Evolutionary conservation across 2,888 invertebrate genomes (phyloP).

Genomic region (Entomobrya proxima): DNA sequence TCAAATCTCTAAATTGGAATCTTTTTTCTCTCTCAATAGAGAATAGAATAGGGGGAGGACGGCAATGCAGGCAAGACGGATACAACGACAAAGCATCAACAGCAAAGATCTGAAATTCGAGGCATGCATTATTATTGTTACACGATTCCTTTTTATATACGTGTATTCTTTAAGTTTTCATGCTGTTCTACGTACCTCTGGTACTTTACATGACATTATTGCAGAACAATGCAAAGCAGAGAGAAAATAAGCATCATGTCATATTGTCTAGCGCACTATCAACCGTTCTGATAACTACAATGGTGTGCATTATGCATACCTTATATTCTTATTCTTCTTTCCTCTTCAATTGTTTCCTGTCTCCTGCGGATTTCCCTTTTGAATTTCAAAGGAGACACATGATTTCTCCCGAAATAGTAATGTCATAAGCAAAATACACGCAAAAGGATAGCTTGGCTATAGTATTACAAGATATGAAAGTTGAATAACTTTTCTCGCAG

Average conservation of each 20-base stretch:
- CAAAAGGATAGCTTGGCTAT: not conserved
- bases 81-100: constrained; percentile 25
- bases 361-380: constrained; percentile 58
- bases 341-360: constrained; percentile 61
- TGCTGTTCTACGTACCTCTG: constrained; percentile 20
- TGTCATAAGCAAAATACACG: constrained; percentile 27
- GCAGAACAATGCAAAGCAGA: constrained; percentile 42
- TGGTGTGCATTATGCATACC: not conserved
- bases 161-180: constrained; percentile 20
- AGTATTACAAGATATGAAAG: constrained; percentile 39
- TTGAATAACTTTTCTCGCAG: constrained; percentile 42
- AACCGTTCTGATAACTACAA: not conserved
- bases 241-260: constrained; percentile 8
- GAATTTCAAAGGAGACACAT: constrained; percentile 46
- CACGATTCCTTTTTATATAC: constrained; percentile 28
- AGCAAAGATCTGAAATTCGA: constrained; percentile 58
- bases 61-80: not conserved
- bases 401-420: constrained; percentile 49
- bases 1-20: constrained; percentile 37
- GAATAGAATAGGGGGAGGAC: not conserved
- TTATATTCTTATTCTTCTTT: not conserved
- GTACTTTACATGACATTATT: constrained; percentile 59
- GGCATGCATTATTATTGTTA: constrained; percentile 58
- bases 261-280: not conserved
- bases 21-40: constrained; percentile 19